Conservation (phyloP, 2,888 invertebrate species). For the Elysia crispata region DNA sequence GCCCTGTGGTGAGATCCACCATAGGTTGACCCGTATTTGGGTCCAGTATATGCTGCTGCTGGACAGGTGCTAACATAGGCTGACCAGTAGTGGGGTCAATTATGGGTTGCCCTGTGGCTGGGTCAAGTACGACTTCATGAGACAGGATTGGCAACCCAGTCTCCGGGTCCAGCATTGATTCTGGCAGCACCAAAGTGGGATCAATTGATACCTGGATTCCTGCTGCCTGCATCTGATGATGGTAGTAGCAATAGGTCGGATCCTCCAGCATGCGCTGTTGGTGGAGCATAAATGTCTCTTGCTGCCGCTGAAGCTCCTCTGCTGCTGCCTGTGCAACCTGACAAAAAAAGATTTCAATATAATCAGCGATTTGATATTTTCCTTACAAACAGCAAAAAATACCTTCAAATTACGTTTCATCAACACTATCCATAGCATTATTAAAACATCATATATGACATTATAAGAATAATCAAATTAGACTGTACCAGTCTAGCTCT, state of each 20-base stretch:
- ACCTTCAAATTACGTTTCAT: too few relatives aligned
- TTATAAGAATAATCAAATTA: background rate
- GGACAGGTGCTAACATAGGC: too few relatives aligned
- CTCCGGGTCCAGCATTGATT: conserved; percentile 29
- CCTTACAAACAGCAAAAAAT: too few relatives aligned
- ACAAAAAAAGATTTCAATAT: too few relatives aligned
- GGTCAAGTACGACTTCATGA: conserved; percentile 16
- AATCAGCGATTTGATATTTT: too few relatives aligned
- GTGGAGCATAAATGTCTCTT: conserved; percentile 57
- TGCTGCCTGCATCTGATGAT: conserved; percentile 48
- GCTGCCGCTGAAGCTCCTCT: conserved; percentile 47
- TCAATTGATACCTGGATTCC: conserved; percentile 27
- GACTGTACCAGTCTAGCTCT: background rate
- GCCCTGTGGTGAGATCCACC: conserved; percentile 33
- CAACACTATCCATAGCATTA: too few relatives aligned
- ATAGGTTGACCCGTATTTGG: conserved; percentile 35
- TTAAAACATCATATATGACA: too few relatives aligned
- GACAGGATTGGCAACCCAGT: conserved; percentile 35
- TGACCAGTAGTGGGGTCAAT: background rate
- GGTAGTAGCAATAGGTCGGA: conserved; percentile 51
- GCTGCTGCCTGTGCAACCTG: conserved; percentile 42
- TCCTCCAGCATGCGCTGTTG: conserved; percentile 52
- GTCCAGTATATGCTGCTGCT: conserved; percentile 20
- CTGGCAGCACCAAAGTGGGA: conserved; percentile 34
- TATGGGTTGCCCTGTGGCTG: conserved; percentile 32